Evolutionary conservation across 2,888 invertebrate species (phyloP).

Genomic region (Drosophila anomalipes): DNA sequence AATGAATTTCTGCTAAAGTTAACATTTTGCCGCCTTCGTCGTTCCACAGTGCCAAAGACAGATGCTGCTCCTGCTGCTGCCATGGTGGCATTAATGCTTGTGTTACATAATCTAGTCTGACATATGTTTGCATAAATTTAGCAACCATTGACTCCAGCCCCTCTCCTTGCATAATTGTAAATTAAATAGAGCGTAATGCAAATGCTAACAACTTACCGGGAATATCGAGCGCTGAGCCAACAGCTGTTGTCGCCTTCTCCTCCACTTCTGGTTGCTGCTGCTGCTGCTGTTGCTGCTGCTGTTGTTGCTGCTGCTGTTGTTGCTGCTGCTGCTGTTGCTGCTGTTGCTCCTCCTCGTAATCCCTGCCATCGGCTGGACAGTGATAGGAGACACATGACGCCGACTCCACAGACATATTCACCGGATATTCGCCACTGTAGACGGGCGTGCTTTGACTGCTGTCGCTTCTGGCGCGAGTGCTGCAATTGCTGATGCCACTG

Average conservation of each 20-base stretch:
- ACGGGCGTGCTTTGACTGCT: slow-evolving; percentile 81
- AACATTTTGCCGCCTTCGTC: background rate
- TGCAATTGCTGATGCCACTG: slow-evolving; percentile 80
- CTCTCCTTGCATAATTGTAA: slow-evolving; percentile 66
- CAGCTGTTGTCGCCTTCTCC: slow-evolving; percentile 22
- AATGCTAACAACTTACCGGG: slow-evolving; percentile 65
- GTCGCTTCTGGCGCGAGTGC: slow-evolving; percentile 72
- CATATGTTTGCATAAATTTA: slow-evolving; percentile 79
- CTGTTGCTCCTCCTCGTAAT: slow-evolving; percentile 68
- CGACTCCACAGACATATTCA: slow-evolving; percentile 79
- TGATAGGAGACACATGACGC: slow-evolving; percentile 77
- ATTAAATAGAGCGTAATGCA: slow-evolving; percentile 68
- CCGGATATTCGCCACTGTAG: slow-evolving; percentile 76
- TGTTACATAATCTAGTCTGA: slow-evolving; percentile 72
- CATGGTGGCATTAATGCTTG: slow-evolving; percentile 50
- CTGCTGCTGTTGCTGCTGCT: slow-evolving; percentile 14
- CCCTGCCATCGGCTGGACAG: slow-evolving; percentile 68
- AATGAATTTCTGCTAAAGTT: background rate
- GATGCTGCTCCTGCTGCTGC: slow-evolving; percentile 15
- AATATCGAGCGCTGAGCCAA: slow-evolving; percentile 39
- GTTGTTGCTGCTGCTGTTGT: slow-evolving; percentile 22
- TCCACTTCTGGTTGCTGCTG: slow-evolving; percentile 22
- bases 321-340: slow-evolving; percentile 42
- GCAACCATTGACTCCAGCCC: slow-evolving; percentile 11
- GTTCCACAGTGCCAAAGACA: slow-evolving; percentile 28